Evolutionary conservation across 2,113 vertebrate species (phyloP), one percentile per base, ranked within the genome.

Genomic region (Ancistrus triradiatus): DNA sequence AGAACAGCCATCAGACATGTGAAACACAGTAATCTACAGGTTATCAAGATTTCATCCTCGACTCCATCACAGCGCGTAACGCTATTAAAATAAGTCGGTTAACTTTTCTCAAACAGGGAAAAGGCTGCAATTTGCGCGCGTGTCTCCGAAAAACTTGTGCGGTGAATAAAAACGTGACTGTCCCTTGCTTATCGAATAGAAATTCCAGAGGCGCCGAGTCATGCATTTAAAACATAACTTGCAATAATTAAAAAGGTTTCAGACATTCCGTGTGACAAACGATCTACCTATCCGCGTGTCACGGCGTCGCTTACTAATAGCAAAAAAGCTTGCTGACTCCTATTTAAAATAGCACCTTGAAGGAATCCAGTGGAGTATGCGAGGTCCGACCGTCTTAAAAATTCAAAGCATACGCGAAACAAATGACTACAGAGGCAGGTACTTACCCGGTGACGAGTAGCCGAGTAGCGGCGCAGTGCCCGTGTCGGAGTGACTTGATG

Each of bases 401-500:
- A n/a, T n/a, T 15, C 13, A 2, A 15, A n/a, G 11, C 17, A 59
- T 47, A 5, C 1, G 6, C 5, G 2, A 7, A 52, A 59, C 1
- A 21, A 3, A 2, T 3, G 3, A 19, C 19, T 6, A 31, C 7
- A 21, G 3, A 60, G 7, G 43, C 17, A 13, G 42, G 21, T 18
- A 43, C 58, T 60, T 47, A 60, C 58, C 56, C 13, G 43, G 21
- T 40, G 69, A 31, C 43, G 56, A 43, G 55, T 27, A 28, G 40
- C 19, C 7, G 31, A 40, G 13, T 6, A 14, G 21, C 49, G 72
- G 67, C 63, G 40, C 60, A 63, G 40, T 43, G 66, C 48, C 25
- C 61, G n/a, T 43, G 40, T 38, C 33, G 66, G 59, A 64, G 53
- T 27, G 66, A 35, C 59, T 48, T 64, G 47, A 60, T 47, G 21